phyloP scores from a whole-genome alignment of 2,113 vertebrate genomes.

The Pseudopodoces humilis region DNA sequence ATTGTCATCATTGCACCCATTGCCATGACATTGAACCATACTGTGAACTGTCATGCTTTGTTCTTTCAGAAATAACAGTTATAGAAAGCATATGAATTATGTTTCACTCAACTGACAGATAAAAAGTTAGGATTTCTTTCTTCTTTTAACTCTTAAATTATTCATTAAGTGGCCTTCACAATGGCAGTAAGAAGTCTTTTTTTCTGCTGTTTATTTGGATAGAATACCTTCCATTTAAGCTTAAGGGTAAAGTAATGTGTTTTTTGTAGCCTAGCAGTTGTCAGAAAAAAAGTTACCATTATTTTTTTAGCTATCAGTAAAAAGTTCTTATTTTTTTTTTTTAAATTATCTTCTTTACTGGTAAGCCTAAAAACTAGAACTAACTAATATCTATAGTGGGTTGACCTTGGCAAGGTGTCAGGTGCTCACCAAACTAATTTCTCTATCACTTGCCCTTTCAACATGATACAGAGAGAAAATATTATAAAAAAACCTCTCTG shows the following conservation, averaged over 20 bases:
- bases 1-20: background rate
- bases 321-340: background rate
- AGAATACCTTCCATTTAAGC: background rate
- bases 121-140: background rate
- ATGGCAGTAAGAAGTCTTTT: background rate
- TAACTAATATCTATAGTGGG: background rate
- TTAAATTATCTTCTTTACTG: background rate
- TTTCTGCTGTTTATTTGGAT: background rate
- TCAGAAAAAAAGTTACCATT: background rate
- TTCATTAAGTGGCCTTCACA: background rate
- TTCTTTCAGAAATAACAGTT: background rate
- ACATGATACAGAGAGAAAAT: background rate
- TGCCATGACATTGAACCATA: background rate
- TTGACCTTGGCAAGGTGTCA: background rate
- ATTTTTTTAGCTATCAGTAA: background rate
- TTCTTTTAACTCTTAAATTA: background rate
- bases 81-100: background rate
- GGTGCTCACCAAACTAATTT: background rate
- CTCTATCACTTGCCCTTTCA: background rate
- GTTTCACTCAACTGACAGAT: background rate
- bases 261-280: background rate
- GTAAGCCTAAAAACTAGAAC: background rate
- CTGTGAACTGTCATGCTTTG: background rate
- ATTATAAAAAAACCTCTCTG: accelerated
- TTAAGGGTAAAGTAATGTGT: background rate